Evolutionary conservation across 2,888 invertebrate species (phyloP).

Genomic region (Brachyopa scutellaris): DNA sequence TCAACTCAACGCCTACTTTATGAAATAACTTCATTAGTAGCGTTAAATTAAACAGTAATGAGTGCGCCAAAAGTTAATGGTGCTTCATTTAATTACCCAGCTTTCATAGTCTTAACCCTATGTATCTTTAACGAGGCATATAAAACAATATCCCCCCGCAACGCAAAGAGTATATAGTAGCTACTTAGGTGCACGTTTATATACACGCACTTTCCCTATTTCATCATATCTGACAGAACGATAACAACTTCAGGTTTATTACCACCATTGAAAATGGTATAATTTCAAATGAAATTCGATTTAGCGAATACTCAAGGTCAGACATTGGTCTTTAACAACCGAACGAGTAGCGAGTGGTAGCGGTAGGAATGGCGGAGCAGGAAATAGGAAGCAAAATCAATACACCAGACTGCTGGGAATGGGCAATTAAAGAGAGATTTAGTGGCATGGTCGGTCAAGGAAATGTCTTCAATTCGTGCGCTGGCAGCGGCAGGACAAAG

Average conservation of each 20-base stretch:
- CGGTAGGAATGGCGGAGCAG: neutral
- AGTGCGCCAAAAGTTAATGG: constrained; percentile 27
- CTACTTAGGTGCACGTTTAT: neutral
- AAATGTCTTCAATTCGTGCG: too few relatives aligned
- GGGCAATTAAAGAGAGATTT: constrained; percentile 1
- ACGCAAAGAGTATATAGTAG: neutral
- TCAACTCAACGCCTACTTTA: neutral
- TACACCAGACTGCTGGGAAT: neutral
- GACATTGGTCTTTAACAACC: neutral
- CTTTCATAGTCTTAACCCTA: constrained; percentile 15
- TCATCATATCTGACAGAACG: constrained; percentile 2
- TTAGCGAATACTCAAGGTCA: constrained; percentile 1
- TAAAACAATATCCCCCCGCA: constrained; percentile 16
- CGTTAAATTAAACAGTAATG: constrained; percentile 21
- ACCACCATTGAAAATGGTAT: neutral
- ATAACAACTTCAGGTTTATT: neutral
- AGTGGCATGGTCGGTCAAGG: neutral
- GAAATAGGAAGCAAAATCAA: neutral
- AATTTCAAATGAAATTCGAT: neutral
- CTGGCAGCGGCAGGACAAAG: too few relatives aligned
- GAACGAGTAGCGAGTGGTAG: too few relatives aligned
- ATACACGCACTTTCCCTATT: neutral
- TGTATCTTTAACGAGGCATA: constrained; percentile 9
- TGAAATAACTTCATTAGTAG: constrained; percentile 36
- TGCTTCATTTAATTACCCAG: constrained; percentile 18